Evolutionary conservation across 2,113 vertebrate species (phyloP), one percentile per base, ranked within the genome.

Genomic region (Petroica traversi): DNA sequence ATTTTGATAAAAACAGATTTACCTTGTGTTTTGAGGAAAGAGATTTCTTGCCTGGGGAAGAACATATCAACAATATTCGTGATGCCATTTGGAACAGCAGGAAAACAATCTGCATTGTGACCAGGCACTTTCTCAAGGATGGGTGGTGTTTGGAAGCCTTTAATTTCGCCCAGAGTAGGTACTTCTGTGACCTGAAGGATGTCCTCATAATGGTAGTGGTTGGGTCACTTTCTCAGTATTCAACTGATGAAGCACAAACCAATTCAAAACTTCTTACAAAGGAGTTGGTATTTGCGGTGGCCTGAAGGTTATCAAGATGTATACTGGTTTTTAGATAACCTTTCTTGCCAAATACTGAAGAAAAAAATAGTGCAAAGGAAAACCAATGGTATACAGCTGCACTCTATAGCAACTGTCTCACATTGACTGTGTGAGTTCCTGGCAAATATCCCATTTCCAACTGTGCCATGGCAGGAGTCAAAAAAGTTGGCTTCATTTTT

Each of bases 121-220:
- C 99, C 86, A 98, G 97, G 62, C 97, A 98, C 43, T 99, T 99
- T 88, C 98, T 99, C 8, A 98, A 97, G 75, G 99, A 99, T 5
- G 98, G 98, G 8, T 99, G 99, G 99, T 99, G 99, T 71, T 95
- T 99, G 29, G 99, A 99, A 97, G 98, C 98, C 36, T 99, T 99
- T 91, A 97, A 97, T 80, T 95, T 99, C 2, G 98, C 99, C n/a
- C 99, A 98, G 94, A 97, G 98, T 61, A 97, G 98, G 80, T 98
- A 98, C 85, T 95, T 98, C 8, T 96, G 97, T 29, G 98, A 99
- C 54, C 92, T 99, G 40, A 98, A 75, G 6, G 96, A 98, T 5
- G 46, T 98, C 45, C 97, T 99, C 55, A 95, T 99, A 14, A 78
- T 99, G 98, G 91, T 99, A 52, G 98, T 99, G 41, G 98, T 99